Conservation (phyloP, 2,888 invertebrate species). For the Teleiodes luculella region DNA sequence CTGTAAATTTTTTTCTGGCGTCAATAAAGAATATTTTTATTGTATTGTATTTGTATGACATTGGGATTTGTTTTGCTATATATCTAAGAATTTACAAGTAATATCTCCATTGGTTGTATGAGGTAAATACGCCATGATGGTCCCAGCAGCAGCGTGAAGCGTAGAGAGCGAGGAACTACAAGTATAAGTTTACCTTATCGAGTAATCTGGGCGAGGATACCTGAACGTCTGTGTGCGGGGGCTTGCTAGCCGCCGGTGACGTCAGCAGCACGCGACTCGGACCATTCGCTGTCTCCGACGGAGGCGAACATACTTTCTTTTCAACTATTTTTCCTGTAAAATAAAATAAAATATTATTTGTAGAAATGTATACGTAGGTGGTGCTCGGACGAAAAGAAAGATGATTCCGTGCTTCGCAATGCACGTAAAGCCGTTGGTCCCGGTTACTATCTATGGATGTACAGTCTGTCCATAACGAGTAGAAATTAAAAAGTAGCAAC, state of each 20-base stretch:
- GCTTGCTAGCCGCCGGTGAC: slow-evolving; percentile 49
- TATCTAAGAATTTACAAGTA: too few species aligned
- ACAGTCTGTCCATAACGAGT: too few species aligned
- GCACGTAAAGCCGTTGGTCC: too few species aligned
- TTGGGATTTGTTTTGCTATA: too few species aligned
- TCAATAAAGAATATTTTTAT: too few species aligned
- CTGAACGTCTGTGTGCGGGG: slow-evolving; percentile 71
- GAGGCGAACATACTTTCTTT: slow-evolving; percentile 79
- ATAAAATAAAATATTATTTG: not conserved
- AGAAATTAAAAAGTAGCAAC: too few species aligned
- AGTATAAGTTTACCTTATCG: slow-evolving; percentile 72
- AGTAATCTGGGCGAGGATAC: slow-evolving; percentile 76
- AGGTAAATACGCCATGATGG: slow-evolving; percentile 19
- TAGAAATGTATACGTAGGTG: not conserved
- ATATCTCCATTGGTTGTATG: slow-evolving; percentile 11
- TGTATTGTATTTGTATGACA: too few species aligned
- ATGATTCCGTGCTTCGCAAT: too few species aligned
- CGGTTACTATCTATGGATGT: too few species aligned
- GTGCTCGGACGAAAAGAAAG: too few species aligned
- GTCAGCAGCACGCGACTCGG: slow-evolving; percentile 63
- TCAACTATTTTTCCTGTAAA: slow-evolving; percentile 82
- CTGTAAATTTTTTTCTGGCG: too few species aligned
- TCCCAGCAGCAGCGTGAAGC: slow-evolving; percentile 46
- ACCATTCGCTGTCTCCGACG: slow-evolving; percentile 63
- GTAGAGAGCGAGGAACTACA: slow-evolving; percentile 46